Conservation (phyloP, 2,888 invertebrate genomes). For the Noctua janthina region DNA sequence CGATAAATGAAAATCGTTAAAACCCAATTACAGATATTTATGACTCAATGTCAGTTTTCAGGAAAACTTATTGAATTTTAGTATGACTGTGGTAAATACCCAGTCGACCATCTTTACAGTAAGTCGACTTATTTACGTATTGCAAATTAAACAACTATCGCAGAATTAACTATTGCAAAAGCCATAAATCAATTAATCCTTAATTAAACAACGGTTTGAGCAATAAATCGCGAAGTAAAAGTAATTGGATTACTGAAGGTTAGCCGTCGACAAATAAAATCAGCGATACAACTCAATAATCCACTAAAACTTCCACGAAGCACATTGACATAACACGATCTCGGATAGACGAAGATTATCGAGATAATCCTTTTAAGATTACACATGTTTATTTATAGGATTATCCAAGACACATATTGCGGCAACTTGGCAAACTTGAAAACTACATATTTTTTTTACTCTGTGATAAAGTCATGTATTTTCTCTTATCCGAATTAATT, state of each 20-base stretch:
- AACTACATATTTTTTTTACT: not conserved
- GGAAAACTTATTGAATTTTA: conserved; percentile 1
- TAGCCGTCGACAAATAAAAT: conserved; percentile 45
- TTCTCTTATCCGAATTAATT: not conserved
- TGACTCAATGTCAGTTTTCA: conserved; percentile 12
- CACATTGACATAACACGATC: conserved; percentile 34
- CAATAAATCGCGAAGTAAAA: conserved; percentile 54
- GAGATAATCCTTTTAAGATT: conserved; percentile 40
- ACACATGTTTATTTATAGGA: conserved; percentile 37
- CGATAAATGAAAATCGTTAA: not conserved
- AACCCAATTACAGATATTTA: not conserved
- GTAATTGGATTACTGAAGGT: conserved; percentile 47
- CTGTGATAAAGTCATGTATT: not conserved
- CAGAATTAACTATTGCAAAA: conserved; percentile 24
- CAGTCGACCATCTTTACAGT: not conserved
- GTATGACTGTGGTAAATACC: not conserved
- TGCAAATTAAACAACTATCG: conserved; percentile 15
- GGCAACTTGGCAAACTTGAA: not conserved
- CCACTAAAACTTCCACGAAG: conserved; percentile 20
- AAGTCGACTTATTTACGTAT: not conserved
- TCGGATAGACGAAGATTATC: conserved; percentile 35
- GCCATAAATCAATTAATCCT: conserved; percentile 35
- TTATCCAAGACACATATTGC: not conserved
- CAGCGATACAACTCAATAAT: conserved; percentile 34
- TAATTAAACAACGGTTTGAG: conserved; percentile 43